Evolutionary conservation across 2,888 invertebrate genomes (phyloP).

Genomic region (Apodemia arnacis): DNA sequence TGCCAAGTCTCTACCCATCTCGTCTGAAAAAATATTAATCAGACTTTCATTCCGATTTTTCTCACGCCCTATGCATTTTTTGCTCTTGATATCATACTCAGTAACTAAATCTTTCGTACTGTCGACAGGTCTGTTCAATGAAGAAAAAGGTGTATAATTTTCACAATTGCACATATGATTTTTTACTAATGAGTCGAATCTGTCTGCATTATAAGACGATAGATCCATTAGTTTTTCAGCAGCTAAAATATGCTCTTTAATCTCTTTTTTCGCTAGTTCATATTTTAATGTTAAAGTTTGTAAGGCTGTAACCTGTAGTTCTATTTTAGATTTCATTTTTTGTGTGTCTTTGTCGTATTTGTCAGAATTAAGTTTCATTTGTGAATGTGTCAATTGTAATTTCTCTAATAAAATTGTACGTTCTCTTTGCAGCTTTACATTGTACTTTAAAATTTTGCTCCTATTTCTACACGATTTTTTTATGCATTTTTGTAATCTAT

Average conservation of each 20-base stretch:
- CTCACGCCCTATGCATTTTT: neutral
- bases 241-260: neutral
- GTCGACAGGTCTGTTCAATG: neutral
- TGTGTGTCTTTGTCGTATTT: neutral
- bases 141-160: neutral
- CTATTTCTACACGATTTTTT: neutral
- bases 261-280: neutral
- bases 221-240: neutral
- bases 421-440: neutral
- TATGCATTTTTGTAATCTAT: neutral
- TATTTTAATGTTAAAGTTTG: neutral
- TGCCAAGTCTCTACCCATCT: neutral
- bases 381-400: neutral
- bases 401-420: neutral
- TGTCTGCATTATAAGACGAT: neutral
- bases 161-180: neutral
- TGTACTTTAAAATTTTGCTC: neutral
- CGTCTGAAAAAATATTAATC: neutral
- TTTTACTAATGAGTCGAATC: neutral
- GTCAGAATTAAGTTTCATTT: neutral
- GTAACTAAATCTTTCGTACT: neutral
- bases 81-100: neutral
- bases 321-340: neutral
- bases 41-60: neutral
- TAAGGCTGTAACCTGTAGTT: neutral